Evolutionary conservation across 2,888 invertebrate species (phyloP).

Genomic region (Apamea monoglypha): DNA sequence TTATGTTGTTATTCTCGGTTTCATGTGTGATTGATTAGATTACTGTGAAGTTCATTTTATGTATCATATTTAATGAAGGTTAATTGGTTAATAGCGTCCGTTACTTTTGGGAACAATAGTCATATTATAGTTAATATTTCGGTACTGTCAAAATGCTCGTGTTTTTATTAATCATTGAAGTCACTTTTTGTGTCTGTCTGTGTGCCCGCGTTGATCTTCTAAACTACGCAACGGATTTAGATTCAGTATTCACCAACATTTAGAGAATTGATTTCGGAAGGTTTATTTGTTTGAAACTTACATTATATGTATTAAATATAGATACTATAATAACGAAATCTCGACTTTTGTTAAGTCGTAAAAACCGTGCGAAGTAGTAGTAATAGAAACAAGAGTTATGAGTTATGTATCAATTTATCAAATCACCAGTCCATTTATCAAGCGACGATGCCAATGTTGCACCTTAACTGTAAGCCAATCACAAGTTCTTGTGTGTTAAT

Average conservation of each 20-base stretch:
- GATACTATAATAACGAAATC: not conserved
- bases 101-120: not conserved
- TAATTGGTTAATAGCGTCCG: not conserved
- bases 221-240: not conserved
- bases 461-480: not conserved
- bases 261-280: not conserved
- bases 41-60: not conserved
- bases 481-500: not conserved
- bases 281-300: not conserved
- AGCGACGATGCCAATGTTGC: not conserved
- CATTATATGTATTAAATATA: not conserved
- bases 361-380: not conserved
- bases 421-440: not conserved
- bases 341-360: not conserved
- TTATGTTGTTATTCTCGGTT: slow-evolving; percentile 1
- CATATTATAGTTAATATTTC: not conserved
- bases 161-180: not conserved
- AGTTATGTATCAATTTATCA: not conserved
- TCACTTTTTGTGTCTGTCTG: not conserved
- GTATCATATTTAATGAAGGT: not conserved
- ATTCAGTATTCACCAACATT: not conserved
- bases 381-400: not conserved
- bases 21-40: not conserved
- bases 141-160: not conserved
- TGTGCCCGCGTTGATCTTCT: not conserved